These are phyloP conservation scores for Scelioninae gen. 2 DNA, from an alignment of 2,888 invertebrate species.

Conservation along the genomic window DNA sequence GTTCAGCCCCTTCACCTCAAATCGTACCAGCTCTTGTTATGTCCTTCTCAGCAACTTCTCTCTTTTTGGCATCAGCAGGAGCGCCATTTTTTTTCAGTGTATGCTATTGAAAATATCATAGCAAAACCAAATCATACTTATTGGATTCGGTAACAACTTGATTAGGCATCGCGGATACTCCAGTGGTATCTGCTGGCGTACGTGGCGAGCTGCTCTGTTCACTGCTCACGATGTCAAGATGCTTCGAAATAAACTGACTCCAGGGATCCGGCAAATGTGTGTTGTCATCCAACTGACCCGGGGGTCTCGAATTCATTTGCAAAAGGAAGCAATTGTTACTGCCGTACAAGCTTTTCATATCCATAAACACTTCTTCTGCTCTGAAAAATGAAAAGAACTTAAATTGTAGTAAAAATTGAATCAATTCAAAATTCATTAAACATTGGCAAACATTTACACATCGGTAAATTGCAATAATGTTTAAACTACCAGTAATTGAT, in stretches of 20 bases:
- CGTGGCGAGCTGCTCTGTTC: slow-evolving; percentile 78
- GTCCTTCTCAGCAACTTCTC: too few relatives aligned
- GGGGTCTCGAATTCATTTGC: slow-evolving; percentile 89
- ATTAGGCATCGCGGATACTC: slow-evolving; percentile 75
- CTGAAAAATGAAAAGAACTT: too few relatives aligned
- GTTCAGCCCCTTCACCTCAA: too few relatives aligned
- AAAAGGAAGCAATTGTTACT: slow-evolving; percentile 91
- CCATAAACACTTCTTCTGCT: slow-evolving; percentile 88
- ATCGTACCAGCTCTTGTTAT: too few relatives aligned
- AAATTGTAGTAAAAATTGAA: too few relatives aligned
- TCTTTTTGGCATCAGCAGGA: too few relatives aligned
- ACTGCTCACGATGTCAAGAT: slow-evolving; percentile 73
- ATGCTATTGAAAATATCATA: background rate
- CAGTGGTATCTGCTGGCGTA: slow-evolving; percentile 77
- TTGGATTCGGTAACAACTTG: slow-evolving; percentile 72
- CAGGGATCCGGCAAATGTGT: slow-evolving; percentile 88
- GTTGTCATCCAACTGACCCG: slow-evolving; percentile 76
- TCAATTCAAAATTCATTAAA: too few relatives aligned
- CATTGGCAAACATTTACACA: too few relatives aligned
- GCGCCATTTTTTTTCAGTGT: background rate
- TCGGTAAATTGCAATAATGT: too few relatives aligned
- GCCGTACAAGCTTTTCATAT: slow-evolving; percentile 91
- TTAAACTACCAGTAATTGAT: too few relatives aligned
- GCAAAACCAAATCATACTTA: slow-evolving; percentile 63
- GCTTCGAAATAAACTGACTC: slow-evolving; percentile 85